Evolutionary conservation across 1,140 invertebrate genomes (phyloP).

Genomic region (Zaprionus tsacasi): DNA sequence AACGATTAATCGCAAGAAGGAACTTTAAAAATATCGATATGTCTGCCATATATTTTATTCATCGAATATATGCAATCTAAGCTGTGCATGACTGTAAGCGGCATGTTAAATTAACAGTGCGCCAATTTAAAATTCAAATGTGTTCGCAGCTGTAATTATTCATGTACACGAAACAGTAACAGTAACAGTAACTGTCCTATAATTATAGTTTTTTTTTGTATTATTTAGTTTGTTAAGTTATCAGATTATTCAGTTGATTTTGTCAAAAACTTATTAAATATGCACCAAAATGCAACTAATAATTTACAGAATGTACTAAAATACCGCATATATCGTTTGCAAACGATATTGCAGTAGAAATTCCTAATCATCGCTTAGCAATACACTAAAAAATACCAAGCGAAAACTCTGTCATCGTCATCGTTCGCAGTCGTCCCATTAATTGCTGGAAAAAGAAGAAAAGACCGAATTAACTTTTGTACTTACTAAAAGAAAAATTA

Average conservation of each 20-base stretch:
- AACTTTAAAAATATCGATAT: slow-evolving; percentile 18
- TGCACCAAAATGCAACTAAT: neutral
- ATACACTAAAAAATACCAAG: slow-evolving; percentile 28
- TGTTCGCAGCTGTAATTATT: neutral
- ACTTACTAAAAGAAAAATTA: slow-evolving; percentile 15
- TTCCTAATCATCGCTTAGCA: neutral
- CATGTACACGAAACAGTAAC: too few relatives aligned
- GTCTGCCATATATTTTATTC: neutral
- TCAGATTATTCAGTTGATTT: neutral
- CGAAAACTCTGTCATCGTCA: slow-evolving; percentile 46
- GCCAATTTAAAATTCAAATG: neutral
- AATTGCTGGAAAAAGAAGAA: slow-evolving; percentile 49
- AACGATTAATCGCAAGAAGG: slow-evolving; percentile 2
- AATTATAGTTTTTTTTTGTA: neutral
- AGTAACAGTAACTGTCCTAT: too few relatives aligned
- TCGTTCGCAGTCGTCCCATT: slow-evolving; percentile 45
- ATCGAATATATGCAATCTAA: neutral
- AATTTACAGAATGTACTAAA: neutral
- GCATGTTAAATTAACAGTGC: neutral
- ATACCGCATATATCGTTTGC: neutral
- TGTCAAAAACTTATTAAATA: neutral
- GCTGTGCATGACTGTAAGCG: neutral
- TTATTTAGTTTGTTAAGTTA: neutral
- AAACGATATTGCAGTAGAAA: neutral
- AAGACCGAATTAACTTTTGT: slow-evolving; percentile 36